phyloP scores from a whole-genome alignment of 2,113 vertebrate species.

The Emydocephalus ijimae region DNA sequence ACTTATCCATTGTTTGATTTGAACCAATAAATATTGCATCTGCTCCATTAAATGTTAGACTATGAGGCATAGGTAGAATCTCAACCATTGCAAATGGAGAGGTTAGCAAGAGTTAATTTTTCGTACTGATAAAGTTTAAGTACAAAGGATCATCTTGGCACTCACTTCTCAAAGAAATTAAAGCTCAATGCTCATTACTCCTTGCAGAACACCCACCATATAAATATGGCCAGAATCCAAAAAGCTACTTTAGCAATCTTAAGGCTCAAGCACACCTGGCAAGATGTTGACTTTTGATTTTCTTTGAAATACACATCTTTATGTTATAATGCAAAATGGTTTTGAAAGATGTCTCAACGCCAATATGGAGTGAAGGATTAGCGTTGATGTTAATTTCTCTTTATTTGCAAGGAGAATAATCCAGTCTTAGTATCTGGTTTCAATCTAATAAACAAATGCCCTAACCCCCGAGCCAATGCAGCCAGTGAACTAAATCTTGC shows the following conservation, averaged over 20 bases:
- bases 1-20: conserved; percentile 62
- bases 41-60: conserved; percentile 54
- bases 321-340: not conserved
- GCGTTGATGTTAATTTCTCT: not conserved
- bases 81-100: conserved; percentile 28
- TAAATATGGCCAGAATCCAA: not conserved
- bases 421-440: not conserved
- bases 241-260: not conserved
- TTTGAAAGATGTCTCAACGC: not conserved
- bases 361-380: not conserved
- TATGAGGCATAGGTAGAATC: conserved; percentile 48
- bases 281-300: not conserved
- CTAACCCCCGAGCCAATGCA: not conserved
- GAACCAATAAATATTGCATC: conserved; percentile 57
- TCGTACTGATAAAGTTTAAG: conserved; percentile 29
- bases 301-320: not conserved
- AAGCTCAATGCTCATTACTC: not conserved
- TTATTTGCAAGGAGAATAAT: not conserved
- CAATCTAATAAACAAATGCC: not conserved
- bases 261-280: not conserved
- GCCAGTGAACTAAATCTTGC: not conserved
- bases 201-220: not conserved
- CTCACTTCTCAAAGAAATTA: conserved; percentile 29
- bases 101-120: not conserved
- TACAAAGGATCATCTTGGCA: conserved; percentile 44